Base-by-base conservation (phyloP, 2,888 invertebrate species). In the Pandemis cinnamomeana region DNA sequence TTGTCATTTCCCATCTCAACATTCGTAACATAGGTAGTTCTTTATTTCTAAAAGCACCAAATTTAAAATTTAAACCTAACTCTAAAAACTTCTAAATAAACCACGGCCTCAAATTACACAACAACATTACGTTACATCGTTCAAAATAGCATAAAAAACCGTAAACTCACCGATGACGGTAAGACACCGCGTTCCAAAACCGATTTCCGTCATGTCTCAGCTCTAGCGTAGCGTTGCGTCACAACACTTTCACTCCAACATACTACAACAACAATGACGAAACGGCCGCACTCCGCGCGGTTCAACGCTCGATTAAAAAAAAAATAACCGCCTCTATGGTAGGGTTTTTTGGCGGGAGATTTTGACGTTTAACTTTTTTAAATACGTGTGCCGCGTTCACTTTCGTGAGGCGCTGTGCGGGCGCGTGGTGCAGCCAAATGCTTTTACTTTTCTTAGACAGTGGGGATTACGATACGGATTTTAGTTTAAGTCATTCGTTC, bases 361-460 rank as follows among this genome's bases (percentile, higher is more conserved):
- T 87, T 86, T 82, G 83, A 82, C 80, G 81, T 80, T 75, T 73
- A 69, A 53, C 13, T 73, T 73, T 73, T 74, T 74, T 74, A 74
- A 72, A 87, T 85, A 87, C 91, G 91, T 92, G 86, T 82, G 85
- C 83, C 88, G 86, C 91, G 89, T 85, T 89, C 89, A 89, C 90
- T 91, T 89, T 89, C 89, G 84, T 86, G 87, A 83, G 84, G 86
- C 85, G 84, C 87, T 90, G 88, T 93, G 92, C 87, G 87, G 85
- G 86, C 83, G 80, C 82, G 84, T 82, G 80, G 83, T 81, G 82
- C 80, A 78, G 84, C 87, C 81, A 80, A 82, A 78, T 86, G 91
- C 93, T 93, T 93, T 93, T 93, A 93, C 93, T 93, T 93, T 93
- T 91, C 86, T 85, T 77, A 84, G 78, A 83, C 91, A 93, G 93